phyloP scores from a whole-genome alignment of 2,113 vertebrate genomes.

The Choloepus hoffmanni region DNA sequence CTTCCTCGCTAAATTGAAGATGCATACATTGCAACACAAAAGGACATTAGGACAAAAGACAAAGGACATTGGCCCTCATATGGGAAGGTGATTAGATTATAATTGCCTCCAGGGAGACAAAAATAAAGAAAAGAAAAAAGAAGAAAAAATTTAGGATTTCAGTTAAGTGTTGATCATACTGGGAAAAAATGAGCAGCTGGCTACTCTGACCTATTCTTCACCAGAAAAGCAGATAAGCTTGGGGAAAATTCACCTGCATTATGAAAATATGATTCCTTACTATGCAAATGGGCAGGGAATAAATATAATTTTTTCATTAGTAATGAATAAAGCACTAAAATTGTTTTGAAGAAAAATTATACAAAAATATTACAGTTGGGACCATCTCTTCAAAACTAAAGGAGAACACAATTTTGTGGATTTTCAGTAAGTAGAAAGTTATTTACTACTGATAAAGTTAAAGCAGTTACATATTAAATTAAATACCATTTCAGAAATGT shows the following conservation, averaged over 20 bases:
- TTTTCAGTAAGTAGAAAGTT: neutral
- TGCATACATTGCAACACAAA: neutral
- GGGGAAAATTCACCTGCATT: neutral
- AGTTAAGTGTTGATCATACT: neutral
- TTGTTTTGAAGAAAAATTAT: neutral
- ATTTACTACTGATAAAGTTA: neutral
- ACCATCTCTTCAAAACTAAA: neutral
- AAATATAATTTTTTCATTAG: neutral
- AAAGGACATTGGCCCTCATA: neutral
- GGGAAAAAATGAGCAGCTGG: neutral
- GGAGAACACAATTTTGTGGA: neutral
- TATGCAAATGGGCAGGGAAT: neutral
- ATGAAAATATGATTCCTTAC: neutral
- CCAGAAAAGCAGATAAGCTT: neutral
- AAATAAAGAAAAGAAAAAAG: neutral
- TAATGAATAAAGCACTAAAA: neutral
- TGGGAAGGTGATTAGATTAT: neutral
- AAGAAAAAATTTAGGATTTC: neutral
- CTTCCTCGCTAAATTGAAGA: neutral
- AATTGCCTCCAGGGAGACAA: neutral
- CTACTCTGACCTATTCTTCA: neutral
- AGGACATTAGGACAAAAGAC: neutral
- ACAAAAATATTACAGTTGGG: neutral
- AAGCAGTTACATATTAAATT: neutral
- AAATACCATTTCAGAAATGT: constrained; percentile 1